A percentile compares a stretch with the other conserved stretches of the same genome.
Conservation (phyloP, 1,140 invertebrate species). For the Orchestia grillus region DNA sequence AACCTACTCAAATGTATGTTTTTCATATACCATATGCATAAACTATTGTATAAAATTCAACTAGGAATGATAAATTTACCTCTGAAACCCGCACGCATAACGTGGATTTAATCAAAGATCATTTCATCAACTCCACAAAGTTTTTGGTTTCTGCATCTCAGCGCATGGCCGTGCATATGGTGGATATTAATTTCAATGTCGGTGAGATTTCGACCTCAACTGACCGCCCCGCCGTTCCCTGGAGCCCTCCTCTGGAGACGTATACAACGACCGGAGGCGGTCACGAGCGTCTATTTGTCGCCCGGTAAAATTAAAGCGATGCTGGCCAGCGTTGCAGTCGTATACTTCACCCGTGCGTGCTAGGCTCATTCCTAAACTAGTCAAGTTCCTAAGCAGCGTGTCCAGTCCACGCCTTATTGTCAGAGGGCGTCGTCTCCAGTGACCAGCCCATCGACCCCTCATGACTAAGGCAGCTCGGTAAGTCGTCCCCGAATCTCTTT, state of each 20-base stretch:
- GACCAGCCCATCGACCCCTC: conserved; percentile 15
- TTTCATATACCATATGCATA: not conserved
- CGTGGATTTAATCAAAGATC: not conserved
- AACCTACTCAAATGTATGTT: not conserved
- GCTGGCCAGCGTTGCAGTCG: not conserved
- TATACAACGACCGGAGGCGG: not conserved
- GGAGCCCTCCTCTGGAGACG: not conserved
- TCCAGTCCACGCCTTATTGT: conserved; percentile 3
- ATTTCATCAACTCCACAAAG: not conserved
- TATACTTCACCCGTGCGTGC: not conserved
- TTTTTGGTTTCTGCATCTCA: not conserved
- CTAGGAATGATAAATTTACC: not conserved
- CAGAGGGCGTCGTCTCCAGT: conserved; percentile 1
- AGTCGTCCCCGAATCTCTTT: not conserved
- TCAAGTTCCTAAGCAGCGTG: not conserved
- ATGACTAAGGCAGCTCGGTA: not conserved
- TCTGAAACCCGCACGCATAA: not conserved
- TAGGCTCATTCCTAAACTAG: not conserved
- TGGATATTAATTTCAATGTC: not conserved
- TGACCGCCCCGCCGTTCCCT: too few relatives aligned
- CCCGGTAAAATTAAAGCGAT: not conserved
- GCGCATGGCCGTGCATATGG: not conserved
- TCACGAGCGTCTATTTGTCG: not conserved
- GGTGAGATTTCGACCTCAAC: not conserved
- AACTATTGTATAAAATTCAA: not conserved